These are phyloP conservation scores for Drosophila obscura DNA, from an alignment of 1,140 invertebrate genomes.

Conservation along the genomic window DNA sequence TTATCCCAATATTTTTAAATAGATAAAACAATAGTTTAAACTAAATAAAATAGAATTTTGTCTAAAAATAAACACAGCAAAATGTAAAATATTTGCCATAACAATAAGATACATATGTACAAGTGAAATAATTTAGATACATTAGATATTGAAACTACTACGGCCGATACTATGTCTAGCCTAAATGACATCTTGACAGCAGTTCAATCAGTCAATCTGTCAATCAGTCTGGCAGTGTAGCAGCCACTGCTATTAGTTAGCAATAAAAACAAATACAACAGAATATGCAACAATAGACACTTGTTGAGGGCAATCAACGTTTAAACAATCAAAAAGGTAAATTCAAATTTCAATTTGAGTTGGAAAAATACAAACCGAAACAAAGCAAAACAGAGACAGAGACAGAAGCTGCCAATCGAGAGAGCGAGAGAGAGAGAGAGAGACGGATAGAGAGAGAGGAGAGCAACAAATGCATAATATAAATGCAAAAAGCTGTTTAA, in stretches of 20 bases:
- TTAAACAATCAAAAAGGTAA: conserved; percentile 70
- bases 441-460: no score
- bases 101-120: no score
- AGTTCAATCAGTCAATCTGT: conserved; percentile 33
- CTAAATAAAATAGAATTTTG: no score
- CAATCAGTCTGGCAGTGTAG: conserved; percentile 20
- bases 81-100: no score
- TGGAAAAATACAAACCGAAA: conserved; percentile 8
- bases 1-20: no score
- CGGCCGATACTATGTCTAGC: no score
- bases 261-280: conserved; percentile 2
- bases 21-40: no score
- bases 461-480: conserved; percentile 42
- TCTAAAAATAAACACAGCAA: no score
- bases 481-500: conserved; percentile 72
- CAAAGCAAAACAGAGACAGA: conserved; percentile 20
- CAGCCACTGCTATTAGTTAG: conserved; percentile 9
- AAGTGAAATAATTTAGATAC: no score
- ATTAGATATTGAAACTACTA: no score
- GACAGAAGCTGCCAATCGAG: conserved; percentile 9
- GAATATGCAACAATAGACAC: conserved; percentile 35
- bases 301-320: conserved; percentile 59
- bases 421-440: neutral
- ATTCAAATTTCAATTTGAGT: conserved; percentile 52
- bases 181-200: conserved; percentile 61